phyloP scores from a whole-genome alignment of 1,140 invertebrate species.

The Drosophila cardini region DNA sequence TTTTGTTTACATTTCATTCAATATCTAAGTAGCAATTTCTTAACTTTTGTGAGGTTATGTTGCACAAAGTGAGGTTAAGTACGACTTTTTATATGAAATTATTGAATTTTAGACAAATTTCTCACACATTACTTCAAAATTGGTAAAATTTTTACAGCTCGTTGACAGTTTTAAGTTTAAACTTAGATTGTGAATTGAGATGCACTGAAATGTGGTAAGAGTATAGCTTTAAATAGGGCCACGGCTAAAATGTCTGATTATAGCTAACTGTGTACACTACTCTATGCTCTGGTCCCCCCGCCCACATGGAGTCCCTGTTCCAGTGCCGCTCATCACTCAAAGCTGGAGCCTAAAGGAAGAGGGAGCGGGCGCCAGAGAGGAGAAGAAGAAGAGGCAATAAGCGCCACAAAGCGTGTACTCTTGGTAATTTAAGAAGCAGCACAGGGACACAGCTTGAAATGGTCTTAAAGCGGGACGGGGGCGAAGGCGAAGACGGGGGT shows the following conservation, averaged over 20 bases:
- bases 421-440: slow-evolving; percentile 76
- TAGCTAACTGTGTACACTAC: neutral
- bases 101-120: too few species aligned
- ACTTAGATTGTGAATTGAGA: too few species aligned
- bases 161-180: too few species aligned
- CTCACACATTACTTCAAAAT: too few species aligned
- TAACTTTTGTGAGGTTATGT: too few species aligned
- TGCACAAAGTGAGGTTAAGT: too few species aligned
- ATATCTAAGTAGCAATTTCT: too few species aligned
- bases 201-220: neutral
- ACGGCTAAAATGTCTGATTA: slow-evolving; percentile 34
- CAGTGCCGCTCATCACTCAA: slow-evolving; percentile 38
- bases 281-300: neutral
- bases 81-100: too few species aligned
- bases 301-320: neutral
- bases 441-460: slow-evolving; percentile 26
- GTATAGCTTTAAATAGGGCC: slow-evolving; percentile 57
- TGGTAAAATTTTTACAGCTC: too few species aligned
- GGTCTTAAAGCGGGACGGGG: too few species aligned
- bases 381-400: slow-evolving; percentile 64
- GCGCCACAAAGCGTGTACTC: slow-evolving; percentile 59
- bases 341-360: slow-evolving; percentile 12
- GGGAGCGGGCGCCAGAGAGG: too few species aligned
- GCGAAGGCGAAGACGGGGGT: neutral
- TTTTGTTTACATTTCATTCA: too few species aligned